phyloP scores from a whole-genome alignment of 2,113 vertebrate species.

The Paralichthys olivaceus region DNA sequence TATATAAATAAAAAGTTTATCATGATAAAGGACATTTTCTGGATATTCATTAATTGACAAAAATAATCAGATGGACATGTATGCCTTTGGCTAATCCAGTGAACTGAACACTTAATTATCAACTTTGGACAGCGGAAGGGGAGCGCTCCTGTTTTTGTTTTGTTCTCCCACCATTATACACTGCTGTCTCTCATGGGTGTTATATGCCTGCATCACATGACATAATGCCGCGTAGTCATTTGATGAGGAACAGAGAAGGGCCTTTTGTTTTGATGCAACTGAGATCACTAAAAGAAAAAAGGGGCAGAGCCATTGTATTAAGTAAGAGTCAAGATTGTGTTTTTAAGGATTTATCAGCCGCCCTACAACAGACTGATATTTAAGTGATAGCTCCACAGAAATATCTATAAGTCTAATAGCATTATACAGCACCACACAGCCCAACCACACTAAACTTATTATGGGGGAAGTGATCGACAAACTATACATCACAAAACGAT shows the following conservation, averaged over 20 bases:
- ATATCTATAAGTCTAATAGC: background rate
- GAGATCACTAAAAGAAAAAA: background rate
- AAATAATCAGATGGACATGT: no score
- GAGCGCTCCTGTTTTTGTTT: background rate
- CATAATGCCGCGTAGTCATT: background rate
- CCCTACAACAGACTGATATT: background rate
- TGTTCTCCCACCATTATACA: background rate
- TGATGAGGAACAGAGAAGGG: background rate
- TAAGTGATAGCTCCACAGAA: no score
- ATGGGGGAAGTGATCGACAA: background rate
- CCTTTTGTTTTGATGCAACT: background rate
- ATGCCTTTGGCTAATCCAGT: no score
- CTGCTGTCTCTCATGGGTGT: background rate
- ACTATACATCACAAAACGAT: conserved; percentile 1
- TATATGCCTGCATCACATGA: background rate
- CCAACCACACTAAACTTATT: background rate
- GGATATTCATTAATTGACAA: no score
- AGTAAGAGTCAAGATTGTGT: background rate
- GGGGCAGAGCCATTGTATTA: background rate
- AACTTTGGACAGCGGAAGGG: background rate
- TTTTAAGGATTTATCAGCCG: background rate
- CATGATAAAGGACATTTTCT: no score
- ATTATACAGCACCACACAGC: background rate
- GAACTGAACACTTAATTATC: no score
- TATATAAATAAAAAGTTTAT: no score